phyloP scores from a whole-genome alignment of 2,113 vertebrate species.

The Gnathonemus longibarbis region DNA sequence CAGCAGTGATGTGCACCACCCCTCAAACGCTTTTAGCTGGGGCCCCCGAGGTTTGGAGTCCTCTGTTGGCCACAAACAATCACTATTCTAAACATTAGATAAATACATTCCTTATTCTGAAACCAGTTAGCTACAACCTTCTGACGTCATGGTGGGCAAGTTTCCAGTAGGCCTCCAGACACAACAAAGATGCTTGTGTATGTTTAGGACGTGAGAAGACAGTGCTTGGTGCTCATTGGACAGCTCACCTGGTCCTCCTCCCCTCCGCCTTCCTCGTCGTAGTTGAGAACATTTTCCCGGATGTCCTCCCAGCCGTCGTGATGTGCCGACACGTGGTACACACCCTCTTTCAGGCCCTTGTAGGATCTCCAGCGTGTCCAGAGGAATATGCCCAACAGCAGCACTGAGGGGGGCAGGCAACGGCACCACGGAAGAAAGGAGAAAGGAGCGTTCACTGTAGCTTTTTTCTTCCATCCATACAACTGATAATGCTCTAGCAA shows the following conservation, averaged over 20 bases:
- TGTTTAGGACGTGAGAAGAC: background rate
- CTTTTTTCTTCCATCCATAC: background rate
- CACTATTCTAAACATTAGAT: background rate
- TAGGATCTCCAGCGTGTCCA: conserved; percentile 67
- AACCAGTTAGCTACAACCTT: background rate
- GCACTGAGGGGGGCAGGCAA: conserved; percentile 54
- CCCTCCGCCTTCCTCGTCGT: conserved; percentile 80
- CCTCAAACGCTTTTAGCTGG: background rate
- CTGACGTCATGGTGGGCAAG: background rate
- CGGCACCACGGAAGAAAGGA: conserved; percentile 15
- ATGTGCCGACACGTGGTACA: conserved; percentile 59
- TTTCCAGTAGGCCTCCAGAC: background rate
- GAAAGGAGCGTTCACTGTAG: background rate
- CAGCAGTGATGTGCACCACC: background rate
- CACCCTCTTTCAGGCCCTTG: conserved; percentile 62
- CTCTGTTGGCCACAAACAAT: background rate
- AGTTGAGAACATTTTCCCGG: conserved; percentile 80
- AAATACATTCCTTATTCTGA: background rate
- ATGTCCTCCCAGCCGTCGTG: conserved; percentile 77
- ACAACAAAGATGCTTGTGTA: background rate
- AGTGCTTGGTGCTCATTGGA: background rate
- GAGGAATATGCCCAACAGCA: conserved; percentile 66
- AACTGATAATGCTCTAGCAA: background rate
- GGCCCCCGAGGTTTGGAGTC: background rate
- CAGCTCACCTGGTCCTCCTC: conserved; percentile 78